A percentile compares a stretch with the other conserved stretches of the same genome.
These are phyloP conservation scores for Patella ulyssiponensis DNA, from an alignment of 2,888 invertebrate genomes.

Conservation along the genomic window DNA sequence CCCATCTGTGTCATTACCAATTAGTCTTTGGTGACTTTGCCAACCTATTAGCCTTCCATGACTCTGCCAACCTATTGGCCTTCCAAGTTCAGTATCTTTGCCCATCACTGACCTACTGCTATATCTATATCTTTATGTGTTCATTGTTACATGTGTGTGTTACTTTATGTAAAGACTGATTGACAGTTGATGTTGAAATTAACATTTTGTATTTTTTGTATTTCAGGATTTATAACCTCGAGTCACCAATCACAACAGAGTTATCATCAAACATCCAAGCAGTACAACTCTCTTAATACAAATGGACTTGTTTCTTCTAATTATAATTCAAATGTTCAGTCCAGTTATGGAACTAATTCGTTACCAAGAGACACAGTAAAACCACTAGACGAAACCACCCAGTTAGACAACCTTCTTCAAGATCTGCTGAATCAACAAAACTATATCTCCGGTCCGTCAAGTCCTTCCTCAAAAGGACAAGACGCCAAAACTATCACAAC, in stretches of 20 bases:
- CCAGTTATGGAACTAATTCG: constrained; percentile 16
- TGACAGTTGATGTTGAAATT: no score
- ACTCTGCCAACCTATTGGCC: no score
- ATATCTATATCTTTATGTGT: no score
- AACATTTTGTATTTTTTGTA: not conserved
- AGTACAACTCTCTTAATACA: constrained; percentile 23
- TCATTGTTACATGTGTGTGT: no score
- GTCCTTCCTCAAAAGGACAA: constrained; percentile 40
- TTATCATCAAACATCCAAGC: constrained; percentile 34
- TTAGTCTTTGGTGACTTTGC: no score
- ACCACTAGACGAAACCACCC: constrained; percentile 61
- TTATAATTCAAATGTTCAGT: constrained; percentile 28
- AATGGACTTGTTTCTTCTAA: constrained; percentile 26
- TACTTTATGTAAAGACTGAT: no score
- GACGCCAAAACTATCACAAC: constrained; percentile 42
- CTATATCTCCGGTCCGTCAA: constrained; percentile 48
- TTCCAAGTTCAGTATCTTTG: no score
- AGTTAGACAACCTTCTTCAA: constrained; percentile 69
- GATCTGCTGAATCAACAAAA: constrained; percentile 68
- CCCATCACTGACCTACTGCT: no score
- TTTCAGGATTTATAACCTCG: constrained; percentile 7
- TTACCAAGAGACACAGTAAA: constrained; percentile 42
- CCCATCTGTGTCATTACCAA: no score
- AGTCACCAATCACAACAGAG: constrained; percentile 21
- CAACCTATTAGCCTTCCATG: no score